Base-by-base conservation (phyloP, 2,797 vertebrate species). In the Leuciscus waleckii region DNA sequence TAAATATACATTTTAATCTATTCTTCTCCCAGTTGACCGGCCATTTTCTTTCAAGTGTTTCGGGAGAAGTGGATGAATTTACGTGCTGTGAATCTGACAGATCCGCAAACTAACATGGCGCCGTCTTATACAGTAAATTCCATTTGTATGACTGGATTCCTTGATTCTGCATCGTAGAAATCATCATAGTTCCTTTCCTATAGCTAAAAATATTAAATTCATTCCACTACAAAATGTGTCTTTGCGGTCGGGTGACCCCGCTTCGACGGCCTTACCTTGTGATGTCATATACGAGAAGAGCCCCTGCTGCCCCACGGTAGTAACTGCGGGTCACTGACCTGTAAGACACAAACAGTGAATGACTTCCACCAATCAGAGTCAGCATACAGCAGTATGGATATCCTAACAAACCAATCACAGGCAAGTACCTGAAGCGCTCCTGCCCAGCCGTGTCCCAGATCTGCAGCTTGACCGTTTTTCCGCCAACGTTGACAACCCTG, bases 381-480 rank as follows among this genome's bases (percentile, higher is more conserved):
- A 54, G 21, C 71, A 37, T 39, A 16, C 63, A 65, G 14, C 69
- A 14, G 37, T 69, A 37, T 67, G 35, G 7, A 78, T 19, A 80
- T 63, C n/a, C 14, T 4, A 21, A 43, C 1, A 7, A 71, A 39
- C 56, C 82, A 90, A 86, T 76, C 16, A 79, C 5, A 68, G 69
- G 5, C 46, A 0, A 39, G 86, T 93, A 98, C 97, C 97, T 96
- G 92, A 98, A 98, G 70, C 97, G 94, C 82, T 98, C 97, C 91
- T 98, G 97, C 41, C 97, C 97, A 0, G 97, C 97, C 0, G 97
- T 98, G 92, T 98, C 97, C 97, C 97, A 98, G 88, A 98, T 98
- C 94, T 98, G 97, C 81, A 98, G 95, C 88, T 98, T 98, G 88
- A 98, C 97, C 0, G 97, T 97, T 92, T 98, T 98, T 46, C 97